Percentiles rank a stretch among this genome's conserved stretches.
Evolutionary conservation across 2,888 invertebrate genomes (phyloP).

Genomic region (Drosophila anomalata): DNA sequence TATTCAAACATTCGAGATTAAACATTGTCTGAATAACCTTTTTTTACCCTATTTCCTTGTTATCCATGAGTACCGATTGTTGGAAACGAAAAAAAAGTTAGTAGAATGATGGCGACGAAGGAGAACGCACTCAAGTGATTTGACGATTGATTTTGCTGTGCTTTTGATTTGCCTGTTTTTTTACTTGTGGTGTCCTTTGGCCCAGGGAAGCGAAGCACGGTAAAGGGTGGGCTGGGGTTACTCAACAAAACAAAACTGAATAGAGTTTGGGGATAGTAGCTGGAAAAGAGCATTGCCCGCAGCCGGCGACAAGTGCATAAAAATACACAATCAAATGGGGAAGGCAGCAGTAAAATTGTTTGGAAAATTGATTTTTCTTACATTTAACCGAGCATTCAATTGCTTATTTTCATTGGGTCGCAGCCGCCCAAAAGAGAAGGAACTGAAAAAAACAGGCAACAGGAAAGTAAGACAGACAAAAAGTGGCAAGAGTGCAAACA

Average conservation of each 20-base stretch:
- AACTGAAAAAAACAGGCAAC: conserved; percentile 20
- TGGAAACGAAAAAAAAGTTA: conserved; percentile 36
- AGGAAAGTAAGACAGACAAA: conserved; percentile 19
- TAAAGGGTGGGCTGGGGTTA: conserved; percentile 12
- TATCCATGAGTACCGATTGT: conserved; percentile 29
- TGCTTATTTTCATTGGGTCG: conserved; percentile 73
- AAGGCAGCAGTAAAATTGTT: conserved; percentile 74
- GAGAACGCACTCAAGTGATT: conserved; percentile 81
- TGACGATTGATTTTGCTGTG: conserved; percentile 81
- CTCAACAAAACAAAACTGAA: conserved; percentile 31
- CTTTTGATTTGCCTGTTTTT: conserved; percentile 49
- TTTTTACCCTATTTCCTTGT: conserved; percentile 9
- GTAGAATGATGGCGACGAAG: conserved; percentile 54
- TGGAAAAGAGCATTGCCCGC: conserved; percentile 72
- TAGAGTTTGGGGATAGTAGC: conserved; percentile 13
- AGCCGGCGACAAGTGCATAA: conserved; percentile 80
- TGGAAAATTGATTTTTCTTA: conserved; percentile 81
- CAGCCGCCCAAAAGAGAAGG: conserved; percentile 30
- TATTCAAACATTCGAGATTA: not conserved
- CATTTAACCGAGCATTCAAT: conserved; percentile 81
- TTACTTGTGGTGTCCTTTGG: conserved; percentile 2
- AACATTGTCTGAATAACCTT: not conserved
- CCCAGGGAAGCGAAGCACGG: not conserved
- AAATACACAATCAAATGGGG: conserved; percentile 57
- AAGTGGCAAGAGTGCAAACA: conserved; percentile 33